Base-by-base conservation (phyloP, 2,797 vertebrate genomes). In the Liasis olivaceus region DNA sequence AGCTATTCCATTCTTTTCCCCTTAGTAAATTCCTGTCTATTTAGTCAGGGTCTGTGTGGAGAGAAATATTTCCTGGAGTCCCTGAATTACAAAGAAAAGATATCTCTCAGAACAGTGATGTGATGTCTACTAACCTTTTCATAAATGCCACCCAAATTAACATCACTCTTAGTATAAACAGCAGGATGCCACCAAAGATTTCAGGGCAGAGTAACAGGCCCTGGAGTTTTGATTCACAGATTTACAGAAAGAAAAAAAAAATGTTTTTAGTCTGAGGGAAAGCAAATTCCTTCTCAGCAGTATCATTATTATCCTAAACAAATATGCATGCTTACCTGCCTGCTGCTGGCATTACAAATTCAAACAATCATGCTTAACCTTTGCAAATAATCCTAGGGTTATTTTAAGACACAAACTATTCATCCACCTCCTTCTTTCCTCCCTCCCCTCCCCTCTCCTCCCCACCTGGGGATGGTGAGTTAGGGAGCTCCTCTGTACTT, bases 401-500 rank as follows among this genome's bases (percentile, higher is more conserved):
- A 90, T 91, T 93, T 91, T 88, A 93, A 85, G 69, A 51, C 72
- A 85, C 60, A 91, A 91, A 85, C 60, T 91, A 72, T 91, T 93
- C 72, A 47, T 88, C 51, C 51, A 85, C 31, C 26, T 59, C 28
- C 69, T 93, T 85, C 85, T 88, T 59, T 24, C 86, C 72, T 28
- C 17, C 89, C 31, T 91, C 31, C 66, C 86, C 59, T 31, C 59
- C 66, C n/a, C 88, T 77, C 47, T 84, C 26, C 88, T 84, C 58
- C n/a, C 51, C 72, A 69, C 62, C 86, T 88, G 89, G 69, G 81
- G 60, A 85, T 20, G 0, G 0, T 54, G 26, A 62, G 20, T 58
- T 81, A 31, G 56, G 66, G 22, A 4, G 1, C 26, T 81, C 56
- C 60, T 88, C 31, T 66, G 7, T 47, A 58, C 64, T 24, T 64